phyloP scores from a whole-genome alignment of 53 echinoderm and acorn worm genomes.

The Temnopleurus reevesii region DNA sequence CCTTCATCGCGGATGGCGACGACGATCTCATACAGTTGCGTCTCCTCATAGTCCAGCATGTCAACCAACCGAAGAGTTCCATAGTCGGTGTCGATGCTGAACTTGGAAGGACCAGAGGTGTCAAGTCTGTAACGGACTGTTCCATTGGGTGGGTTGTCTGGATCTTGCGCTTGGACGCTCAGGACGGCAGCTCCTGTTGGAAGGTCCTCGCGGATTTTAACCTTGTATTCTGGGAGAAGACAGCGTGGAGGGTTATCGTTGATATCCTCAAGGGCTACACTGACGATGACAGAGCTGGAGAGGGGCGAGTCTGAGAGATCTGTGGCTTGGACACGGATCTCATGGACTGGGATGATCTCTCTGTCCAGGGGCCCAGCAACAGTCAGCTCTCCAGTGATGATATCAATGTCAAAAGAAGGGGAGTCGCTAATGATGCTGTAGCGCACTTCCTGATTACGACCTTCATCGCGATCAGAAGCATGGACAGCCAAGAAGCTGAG shows the following conservation, averaged over 20 bases:
- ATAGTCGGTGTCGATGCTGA: conserved; percentile 82
- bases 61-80: conserved; percentile 81
- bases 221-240: conserved; percentile 74
- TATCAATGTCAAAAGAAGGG: conserved; percentile 79
- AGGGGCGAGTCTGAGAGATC: conserved; percentile 83
- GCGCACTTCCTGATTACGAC: conserved; percentile 85
- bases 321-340: conserved; percentile 77
- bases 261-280: conserved; percentile 71
- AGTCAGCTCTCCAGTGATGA: conserved; percentile 77
- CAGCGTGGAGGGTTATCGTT: conserved; percentile 94
- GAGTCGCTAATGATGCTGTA: conserved; percentile 90
- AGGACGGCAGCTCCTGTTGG: conserved; percentile 85
- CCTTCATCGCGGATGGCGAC: conserved; percentile 82
- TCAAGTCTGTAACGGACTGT: conserved; percentile 75
- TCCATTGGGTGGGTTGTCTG: conserved; percentile 83
- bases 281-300: conserved; percentile 72
- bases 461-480: conserved; percentile 89
- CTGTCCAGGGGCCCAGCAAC: conserved; percentile 79
- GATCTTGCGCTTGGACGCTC: conserved; percentile 86
- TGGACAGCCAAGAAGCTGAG: conserved; percentile 76
- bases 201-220: conserved; percentile 91
- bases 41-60: conserved; percentile 82
- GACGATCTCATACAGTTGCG: conserved; percentile 74
- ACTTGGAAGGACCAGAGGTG: conserved; percentile 64
- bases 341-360: conserved; percentile 70